A percentile compares a stretch with the other conserved stretches of the same genome.
phyloP scores from a whole-genome alignment of 2,888 invertebrate genomes.

The Apamea epomidion region DNA sequence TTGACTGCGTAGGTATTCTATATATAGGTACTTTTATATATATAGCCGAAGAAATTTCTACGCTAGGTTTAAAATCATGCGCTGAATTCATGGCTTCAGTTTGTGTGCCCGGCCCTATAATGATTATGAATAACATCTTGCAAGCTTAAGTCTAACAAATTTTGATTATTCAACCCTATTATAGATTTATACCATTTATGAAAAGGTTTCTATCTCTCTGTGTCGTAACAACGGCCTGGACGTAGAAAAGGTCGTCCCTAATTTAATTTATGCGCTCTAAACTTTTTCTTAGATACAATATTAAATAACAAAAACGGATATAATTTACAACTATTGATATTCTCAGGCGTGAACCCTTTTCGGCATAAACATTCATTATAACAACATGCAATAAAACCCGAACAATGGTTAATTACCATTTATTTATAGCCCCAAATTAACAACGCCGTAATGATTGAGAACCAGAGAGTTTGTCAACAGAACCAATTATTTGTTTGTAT shows the following conservation, averaged over 20 bases:
- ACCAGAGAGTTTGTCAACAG: slow-evolving; percentile 60
- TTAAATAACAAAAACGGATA: slow-evolving; percentile 46
- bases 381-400: slow-evolving; percentile 66
- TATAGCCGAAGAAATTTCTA: not conserved
- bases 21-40: too few relatives aligned
- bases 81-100: not conserved
- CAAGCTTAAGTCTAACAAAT: not conserved
- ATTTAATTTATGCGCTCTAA: slow-evolving; percentile 55
- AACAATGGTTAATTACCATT: slow-evolving; percentile 71
- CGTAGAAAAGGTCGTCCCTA: slow-evolving; percentile 19
- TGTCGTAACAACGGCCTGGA: not conserved
- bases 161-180: not conserved
- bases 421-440: slow-evolving; percentile 71
- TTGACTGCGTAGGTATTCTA: not conserved
- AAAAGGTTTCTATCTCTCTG: not conserved
- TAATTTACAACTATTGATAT: slow-evolving; percentile 66
- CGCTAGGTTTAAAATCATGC: not conserved
- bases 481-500: slow-evolving; percentile 68
- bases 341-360: slow-evolving; percentile 65
- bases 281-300: slow-evolving; percentile 37
- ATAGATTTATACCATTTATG: not conserved
- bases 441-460: slow-evolving; percentile 66
- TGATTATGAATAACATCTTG: not conserved
- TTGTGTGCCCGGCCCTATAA: not conserved
- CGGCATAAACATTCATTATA: slow-evolving; percentile 63